Conservation (phyloP, 2,888 invertebrate genomes). For the Philereme transversata region DNA sequence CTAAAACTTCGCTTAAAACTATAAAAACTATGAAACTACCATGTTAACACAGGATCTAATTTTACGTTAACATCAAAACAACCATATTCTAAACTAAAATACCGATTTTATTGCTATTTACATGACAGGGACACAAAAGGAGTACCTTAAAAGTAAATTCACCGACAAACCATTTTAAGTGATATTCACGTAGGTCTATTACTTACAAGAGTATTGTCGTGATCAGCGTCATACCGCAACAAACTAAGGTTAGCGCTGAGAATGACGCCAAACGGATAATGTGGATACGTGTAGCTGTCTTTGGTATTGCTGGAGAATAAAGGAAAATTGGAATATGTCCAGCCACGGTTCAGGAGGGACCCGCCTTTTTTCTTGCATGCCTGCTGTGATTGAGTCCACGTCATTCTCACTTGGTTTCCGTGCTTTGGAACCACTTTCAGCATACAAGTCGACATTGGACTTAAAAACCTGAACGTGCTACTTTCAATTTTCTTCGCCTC, state of each 20-base stretch:
- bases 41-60: too few species aligned
- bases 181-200: neutral
- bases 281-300: constrained; percentile 47
- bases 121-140: too few species aligned
- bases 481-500: neutral
- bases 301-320: neutral
- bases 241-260: constrained; percentile 10
- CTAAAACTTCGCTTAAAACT: too few species aligned
- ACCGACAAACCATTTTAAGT: too few species aligned
- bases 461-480: constrained; percentile 52
- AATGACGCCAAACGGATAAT: constrained; percentile 35
- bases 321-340: constrained; percentile 69
- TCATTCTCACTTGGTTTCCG: constrained; percentile 58
- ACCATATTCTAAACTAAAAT: too few species aligned
- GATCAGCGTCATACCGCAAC: constrained; percentile 19
- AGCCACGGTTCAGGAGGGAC: constrained; percentile 66
- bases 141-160: too few species aligned
- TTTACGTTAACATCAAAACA: too few species aligned
- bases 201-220: constrained; percentile 23
- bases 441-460: constrained; percentile 68
- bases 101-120: too few species aligned
- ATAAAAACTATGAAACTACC: too few species aligned
- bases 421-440: constrained; percentile 39
- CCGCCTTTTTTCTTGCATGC: constrained; percentile 50
- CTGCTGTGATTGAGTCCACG: constrained; percentile 61